phyloP scores from a whole-genome alignment of 1,140 invertebrate genomes.

The Drosophila aff. region DNA sequence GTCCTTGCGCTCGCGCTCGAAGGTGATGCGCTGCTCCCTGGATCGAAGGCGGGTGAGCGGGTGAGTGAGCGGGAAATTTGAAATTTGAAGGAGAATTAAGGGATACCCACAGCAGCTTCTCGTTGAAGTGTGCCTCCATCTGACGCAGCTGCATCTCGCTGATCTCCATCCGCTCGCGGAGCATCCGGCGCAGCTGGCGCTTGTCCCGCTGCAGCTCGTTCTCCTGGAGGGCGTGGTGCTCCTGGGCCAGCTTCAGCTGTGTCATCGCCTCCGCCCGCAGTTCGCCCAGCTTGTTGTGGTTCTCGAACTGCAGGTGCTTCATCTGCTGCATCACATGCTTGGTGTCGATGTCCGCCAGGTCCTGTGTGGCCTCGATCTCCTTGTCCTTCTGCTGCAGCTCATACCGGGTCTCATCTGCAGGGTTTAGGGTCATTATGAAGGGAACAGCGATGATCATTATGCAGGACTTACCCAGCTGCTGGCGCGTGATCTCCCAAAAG shows the following conservation, averaged over 20 bases:
- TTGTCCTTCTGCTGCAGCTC: conserved; percentile 91
- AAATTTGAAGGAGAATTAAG: neutral
- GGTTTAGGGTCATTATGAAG: neutral
- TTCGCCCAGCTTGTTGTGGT: conserved; percentile 89
- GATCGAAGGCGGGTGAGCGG: conserved; percentile 4
- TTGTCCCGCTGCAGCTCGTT: conserved; percentile 92
- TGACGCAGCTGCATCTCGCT: conserved; percentile 79
- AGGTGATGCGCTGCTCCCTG: conserved; percentile 62
- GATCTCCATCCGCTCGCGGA: conserved; percentile 89
- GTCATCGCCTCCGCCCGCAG: conserved; percentile 90
- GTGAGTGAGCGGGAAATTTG: neutral
- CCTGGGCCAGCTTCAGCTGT: conserved; percentile 90
- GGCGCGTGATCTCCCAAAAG: conserved; percentile 94
- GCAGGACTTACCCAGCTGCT: conserved; percentile 64
- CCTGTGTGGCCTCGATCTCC: conserved; percentile 94
- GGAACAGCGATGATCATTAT: neutral
- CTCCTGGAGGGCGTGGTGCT: conserved; percentile 91
- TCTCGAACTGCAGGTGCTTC: conserved; percentile 96
- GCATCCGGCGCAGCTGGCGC: conserved; percentile 89
- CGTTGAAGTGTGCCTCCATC: conserved; percentile 84
- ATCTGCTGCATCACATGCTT: conserved; percentile 97
- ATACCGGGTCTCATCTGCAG: conserved; percentile 66
- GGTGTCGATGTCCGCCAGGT: conserved; percentile 94
- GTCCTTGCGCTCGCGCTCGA: conserved; percentile 91
- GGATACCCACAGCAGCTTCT: conserved; percentile 87